Evolutionary conservation across 2,113 vertebrate genomes (phyloP).

Genomic region (Myiopsitta monachus): DNA sequence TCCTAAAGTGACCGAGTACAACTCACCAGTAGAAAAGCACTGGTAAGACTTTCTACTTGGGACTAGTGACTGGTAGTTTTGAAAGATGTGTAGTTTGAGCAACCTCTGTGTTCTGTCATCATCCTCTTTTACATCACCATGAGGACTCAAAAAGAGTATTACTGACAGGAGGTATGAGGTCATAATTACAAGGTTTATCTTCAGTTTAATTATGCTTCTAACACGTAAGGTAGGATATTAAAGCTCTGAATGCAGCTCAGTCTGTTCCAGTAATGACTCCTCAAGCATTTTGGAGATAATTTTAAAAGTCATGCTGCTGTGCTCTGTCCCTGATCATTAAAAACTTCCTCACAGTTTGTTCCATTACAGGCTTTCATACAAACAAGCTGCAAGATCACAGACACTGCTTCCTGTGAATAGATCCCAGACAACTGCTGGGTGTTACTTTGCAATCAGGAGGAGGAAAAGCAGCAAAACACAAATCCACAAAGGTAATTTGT

Average conservation of each 20-base stretch:
- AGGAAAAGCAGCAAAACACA: not conserved
- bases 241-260: slow-evolving; percentile 28
- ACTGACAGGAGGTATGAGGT: slow-evolving; percentile 11
- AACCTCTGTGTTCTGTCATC: not conserved
- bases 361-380: not conserved
- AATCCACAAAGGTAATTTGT: slow-evolving; percentile 23
- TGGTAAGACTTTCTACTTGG: not conserved
- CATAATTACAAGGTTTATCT: slow-evolving; percentile 44
- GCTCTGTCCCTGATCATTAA: not conserved
- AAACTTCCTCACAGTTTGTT: slow-evolving; percentile 2
- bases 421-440: slow-evolving; percentile 3
- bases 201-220: slow-evolving; percentile 31
- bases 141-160: not conserved
- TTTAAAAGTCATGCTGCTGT: slow-evolving; percentile 13
- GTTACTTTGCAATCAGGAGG: slow-evolving; percentile 14
- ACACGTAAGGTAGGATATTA: not conserved
- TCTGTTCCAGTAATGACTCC: slow-evolving; percentile 22
- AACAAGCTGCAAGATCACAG: slow-evolving; percentile 48
- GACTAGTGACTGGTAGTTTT: not conserved
- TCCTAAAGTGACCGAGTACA: not conserved
- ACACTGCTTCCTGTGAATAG: slow-evolving; percentile 9
- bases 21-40: not conserved
- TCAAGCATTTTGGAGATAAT: slow-evolving; percentile 24
- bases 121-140: not conserved
- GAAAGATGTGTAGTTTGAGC: not conserved